phyloP scores from a whole-genome alignment of 1,140 invertebrate species.

The Zaprionus capensis region DNA sequence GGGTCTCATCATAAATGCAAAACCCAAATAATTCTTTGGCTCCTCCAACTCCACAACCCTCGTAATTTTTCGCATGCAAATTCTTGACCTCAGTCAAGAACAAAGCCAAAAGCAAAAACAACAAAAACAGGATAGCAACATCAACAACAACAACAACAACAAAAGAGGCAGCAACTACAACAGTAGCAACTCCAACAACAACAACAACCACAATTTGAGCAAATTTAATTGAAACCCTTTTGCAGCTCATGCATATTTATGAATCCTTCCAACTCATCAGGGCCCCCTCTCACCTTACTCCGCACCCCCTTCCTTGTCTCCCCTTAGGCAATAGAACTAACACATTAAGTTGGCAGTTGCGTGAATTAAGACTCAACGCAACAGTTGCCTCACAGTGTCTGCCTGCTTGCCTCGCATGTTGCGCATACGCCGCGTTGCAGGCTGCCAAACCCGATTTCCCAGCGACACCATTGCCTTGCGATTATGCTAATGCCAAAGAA shows the following conservation, averaged over 20 bases:
- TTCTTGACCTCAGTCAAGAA: conserved; percentile 66
- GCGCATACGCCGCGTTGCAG: conserved; percentile 58
- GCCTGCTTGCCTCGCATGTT: conserved; percentile 40
- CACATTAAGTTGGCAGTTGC: background rate
- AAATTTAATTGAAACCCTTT: conserved; percentile 79
- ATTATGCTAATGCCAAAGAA: conserved; percentile 64
- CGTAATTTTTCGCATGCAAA: conserved; percentile 73
- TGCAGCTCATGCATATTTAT: conserved; percentile 79
- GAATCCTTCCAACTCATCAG: conserved; percentile 15
- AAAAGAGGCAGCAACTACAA: background rate
- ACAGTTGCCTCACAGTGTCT: conserved; percentile 55
- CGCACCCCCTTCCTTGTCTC: background rate
- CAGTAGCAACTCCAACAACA: conserved; percentile 19
- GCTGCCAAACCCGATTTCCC: conserved; percentile 61
- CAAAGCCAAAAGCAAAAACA: conserved; percentile 1
- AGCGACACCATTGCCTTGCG: conserved; percentile 28
- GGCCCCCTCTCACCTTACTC: background rate
- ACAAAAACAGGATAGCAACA: conserved; percentile 10
- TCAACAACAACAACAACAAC: conserved; percentile 1
- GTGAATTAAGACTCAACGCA: conserved; percentile 46
- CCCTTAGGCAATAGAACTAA: background rate
- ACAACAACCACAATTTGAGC: conserved; percentile 61
- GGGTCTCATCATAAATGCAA: conserved; percentile 74
- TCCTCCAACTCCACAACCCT: background rate
- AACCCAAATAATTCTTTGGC: conserved; percentile 73